Evolutionary conservation across 2,113 vertebrate genomes (phyloP).

Genomic region (Vombatus ursinus): DNA sequence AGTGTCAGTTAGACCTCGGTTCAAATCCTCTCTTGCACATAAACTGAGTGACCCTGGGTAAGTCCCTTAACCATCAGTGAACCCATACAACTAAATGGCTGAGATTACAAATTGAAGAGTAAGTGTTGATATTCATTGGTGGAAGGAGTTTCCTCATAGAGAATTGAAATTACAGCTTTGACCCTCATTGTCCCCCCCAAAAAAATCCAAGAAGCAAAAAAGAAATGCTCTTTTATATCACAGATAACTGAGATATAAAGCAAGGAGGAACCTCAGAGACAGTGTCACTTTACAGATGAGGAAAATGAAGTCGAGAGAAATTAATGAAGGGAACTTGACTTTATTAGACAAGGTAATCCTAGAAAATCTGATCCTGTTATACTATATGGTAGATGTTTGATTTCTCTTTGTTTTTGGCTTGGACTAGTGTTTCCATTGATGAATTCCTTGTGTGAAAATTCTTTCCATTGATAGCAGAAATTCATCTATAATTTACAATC

Average conservation of each 20-base stretch:
- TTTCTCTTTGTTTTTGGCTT: neutral
- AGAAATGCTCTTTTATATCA: neutral
- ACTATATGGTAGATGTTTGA: neutral
- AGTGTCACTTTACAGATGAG: neutral
- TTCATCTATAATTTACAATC: neutral
- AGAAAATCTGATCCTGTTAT: neutral
- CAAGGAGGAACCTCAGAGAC: neutral
- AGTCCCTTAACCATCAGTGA: neutral
- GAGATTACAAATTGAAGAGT: neutral
- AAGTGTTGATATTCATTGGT: neutral
- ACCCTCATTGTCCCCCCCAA: neutral
- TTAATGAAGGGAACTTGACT: neutral
- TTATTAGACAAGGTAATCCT: neutral
- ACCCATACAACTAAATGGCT: neutral
- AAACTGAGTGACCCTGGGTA: neutral
- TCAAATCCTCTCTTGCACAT: neutral
- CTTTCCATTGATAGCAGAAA: neutral
- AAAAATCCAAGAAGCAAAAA: neutral
- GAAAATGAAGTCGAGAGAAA: neutral
- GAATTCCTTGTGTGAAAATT: neutral
- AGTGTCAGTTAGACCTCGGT: neutral
- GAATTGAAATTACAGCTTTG: neutral
- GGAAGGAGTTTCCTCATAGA: neutral
- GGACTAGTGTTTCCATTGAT: neutral
- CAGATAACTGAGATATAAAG: neutral